Conservation (phyloP, 2,888 invertebrate species). For the Oligia fasciuncula region DNA sequence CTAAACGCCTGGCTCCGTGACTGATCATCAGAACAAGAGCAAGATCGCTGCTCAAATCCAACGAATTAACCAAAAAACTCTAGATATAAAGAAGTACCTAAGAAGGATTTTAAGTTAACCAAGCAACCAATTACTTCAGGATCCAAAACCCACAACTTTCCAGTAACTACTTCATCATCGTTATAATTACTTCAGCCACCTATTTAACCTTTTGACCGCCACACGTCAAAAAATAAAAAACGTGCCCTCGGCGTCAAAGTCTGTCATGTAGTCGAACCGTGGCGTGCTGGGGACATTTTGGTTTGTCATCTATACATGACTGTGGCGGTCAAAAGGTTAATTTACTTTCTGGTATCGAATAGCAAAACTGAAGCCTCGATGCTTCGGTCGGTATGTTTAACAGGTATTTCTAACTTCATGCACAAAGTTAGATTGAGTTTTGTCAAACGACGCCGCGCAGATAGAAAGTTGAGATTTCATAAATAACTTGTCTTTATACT, state of each 20-base stretch:
- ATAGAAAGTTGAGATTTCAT: slow-evolving; percentile 12
- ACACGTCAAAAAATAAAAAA: too few relatives aligned
- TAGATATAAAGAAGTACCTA: too few relatives aligned
- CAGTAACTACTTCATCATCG: not conserved
- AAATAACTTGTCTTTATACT: slow-evolving; percentile 18
- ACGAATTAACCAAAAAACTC: not conserved
- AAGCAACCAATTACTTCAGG: not conserved
- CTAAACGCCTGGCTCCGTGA: not conserved
- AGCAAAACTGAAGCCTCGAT: slow-evolving; percentile 1
- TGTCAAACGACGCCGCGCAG: slow-evolving; percentile 10
- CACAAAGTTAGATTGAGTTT: slow-evolving; percentile 50
- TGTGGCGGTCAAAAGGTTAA: not conserved
- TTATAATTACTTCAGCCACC: slow-evolving; percentile 20
- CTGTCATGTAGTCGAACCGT: too few relatives aligned
- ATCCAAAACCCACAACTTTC: not conserved
- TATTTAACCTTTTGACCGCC: slow-evolving; percentile 1
- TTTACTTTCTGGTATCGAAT: not conserved
- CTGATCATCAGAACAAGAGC: not conserved
- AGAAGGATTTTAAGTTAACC: not conserved
- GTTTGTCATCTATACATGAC: too few relatives aligned
- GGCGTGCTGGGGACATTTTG: too few relatives aligned
- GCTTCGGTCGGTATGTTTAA: not conserved
- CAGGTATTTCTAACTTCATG: slow-evolving; percentile 15
- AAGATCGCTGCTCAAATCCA: not conserved
- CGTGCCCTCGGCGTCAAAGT: too few relatives aligned